These are phyloP conservation scores for Paratrypauchen microcephalus DNA, from an alignment of 2,797 vertebrate species.

Conservation along the genomic window DNA sequence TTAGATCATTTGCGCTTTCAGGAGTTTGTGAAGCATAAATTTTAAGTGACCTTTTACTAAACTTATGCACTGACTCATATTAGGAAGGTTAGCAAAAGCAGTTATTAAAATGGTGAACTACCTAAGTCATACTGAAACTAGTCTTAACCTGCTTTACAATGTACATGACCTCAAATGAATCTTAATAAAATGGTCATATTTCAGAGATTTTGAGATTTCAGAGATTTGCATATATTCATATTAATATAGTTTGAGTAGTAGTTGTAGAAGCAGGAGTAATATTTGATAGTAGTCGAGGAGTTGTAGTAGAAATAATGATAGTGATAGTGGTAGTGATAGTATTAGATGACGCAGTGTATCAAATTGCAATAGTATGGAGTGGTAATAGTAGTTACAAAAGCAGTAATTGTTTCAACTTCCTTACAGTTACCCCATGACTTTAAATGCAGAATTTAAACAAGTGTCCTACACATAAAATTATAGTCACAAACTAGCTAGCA, in stretches of 20 bases:
- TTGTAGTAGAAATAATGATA: not conserved
- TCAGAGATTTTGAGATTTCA: not conserved
- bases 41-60: not conserved
- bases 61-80: not conserved
- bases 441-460: too few relatives aligned
- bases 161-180: not conserved
- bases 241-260: not conserved
- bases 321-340: too few relatives aligned
- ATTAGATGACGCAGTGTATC: not conserved
- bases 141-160: not conserved
- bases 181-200: too few relatives aligned
- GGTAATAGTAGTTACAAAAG: not conserved
- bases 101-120: not conserved
- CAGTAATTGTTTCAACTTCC: too few relatives aligned
- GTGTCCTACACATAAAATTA: too few relatives aligned
- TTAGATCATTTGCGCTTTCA: not conserved
- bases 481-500: too few relatives aligned
- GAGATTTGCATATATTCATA: too few relatives aligned
- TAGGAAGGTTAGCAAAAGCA: not conserved
- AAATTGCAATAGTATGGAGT: not conserved
- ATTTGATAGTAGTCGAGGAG: not conserved
- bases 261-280: not conserved
- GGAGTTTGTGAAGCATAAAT: not conserved
- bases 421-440: too few relatives aligned
- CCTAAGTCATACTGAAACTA: not conserved